Conservation (phyloP, 2,797 vertebrate genomes). For the Morelia viridis region DNA sequence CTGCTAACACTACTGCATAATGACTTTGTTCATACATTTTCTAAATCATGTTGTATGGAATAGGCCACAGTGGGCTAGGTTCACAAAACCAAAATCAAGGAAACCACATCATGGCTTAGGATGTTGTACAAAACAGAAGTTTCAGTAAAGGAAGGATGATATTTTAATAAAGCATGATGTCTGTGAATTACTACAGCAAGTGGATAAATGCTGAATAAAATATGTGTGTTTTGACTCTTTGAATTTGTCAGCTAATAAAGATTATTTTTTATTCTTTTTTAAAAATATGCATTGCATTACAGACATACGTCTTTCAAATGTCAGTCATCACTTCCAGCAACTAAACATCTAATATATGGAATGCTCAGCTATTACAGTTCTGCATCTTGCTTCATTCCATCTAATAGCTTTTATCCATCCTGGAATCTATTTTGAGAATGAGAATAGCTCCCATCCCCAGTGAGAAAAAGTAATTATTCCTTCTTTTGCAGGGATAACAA, state of each 20-base stretch:
- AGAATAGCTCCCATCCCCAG: fast-evolving
- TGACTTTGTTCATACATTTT: no score
- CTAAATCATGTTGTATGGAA: no score
- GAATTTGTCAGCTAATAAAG: neutral
- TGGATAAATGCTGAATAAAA: neutral
- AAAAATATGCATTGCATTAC: neutral
- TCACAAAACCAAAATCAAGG: no score
- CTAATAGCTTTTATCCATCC: neutral
- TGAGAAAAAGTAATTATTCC: neutral
- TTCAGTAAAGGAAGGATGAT: neutral
- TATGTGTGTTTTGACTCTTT: neutral
- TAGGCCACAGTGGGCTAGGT: no score
- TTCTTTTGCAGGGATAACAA: neutral
- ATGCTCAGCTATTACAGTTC: fast-evolving
- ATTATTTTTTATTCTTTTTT: neutral
- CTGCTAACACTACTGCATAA: no score
- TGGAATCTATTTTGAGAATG: fast-evolving
- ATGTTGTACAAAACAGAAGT: no score
- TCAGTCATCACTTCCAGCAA: neutral
- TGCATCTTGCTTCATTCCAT: neutral
- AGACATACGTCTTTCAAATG: no score
- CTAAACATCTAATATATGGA: neutral
- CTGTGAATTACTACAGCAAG: neutral
- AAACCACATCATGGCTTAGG: no score
- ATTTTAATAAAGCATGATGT: neutral